Evolutionary conservation across 2,888 invertebrate genomes (phyloP).

Genomic region (Mellilla xanthometata): DNA sequence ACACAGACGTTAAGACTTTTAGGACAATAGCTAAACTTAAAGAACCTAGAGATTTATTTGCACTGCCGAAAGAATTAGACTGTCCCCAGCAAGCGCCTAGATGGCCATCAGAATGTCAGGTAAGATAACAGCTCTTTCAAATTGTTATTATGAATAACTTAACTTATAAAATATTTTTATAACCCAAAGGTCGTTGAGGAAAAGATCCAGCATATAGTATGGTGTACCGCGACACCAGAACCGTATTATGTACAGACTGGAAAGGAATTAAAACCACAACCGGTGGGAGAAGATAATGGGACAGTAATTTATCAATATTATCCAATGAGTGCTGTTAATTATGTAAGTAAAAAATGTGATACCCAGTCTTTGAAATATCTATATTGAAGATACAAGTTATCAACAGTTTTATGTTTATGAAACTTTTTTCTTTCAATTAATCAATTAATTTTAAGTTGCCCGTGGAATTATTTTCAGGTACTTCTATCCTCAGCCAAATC

Average conservation of each 20-base stretch:
- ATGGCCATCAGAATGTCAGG: constrained; percentile 96
- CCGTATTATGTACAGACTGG: constrained; percentile 91
- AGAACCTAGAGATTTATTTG: constrained; percentile 88
- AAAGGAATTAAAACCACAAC: constrained; percentile 91
- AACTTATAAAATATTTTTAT: constrained; percentile 4
- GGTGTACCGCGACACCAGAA: constrained; percentile 88
- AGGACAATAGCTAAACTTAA: constrained; percentile 85
- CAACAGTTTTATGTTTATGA: no score
- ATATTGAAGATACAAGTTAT: no score
- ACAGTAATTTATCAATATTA: constrained; percentile 92
- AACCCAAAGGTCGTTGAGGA: constrained; percentile 89
- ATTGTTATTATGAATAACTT: no score
- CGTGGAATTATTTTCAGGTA: no score
- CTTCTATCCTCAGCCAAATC: no score
- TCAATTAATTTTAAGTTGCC: no score
- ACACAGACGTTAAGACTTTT: constrained; percentile 85
- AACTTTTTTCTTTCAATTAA: no score
- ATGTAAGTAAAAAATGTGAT: constrained; percentile 86
- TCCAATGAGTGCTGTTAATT: constrained; percentile 93
- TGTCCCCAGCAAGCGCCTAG: constrained; percentile 90
- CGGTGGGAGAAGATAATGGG: constrained; percentile 93
- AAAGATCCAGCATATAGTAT: constrained; percentile 89
- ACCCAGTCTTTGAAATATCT: no score
- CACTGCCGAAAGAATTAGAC: constrained; percentile 86
- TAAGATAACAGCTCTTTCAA: no score